phyloP scores from a whole-genome alignment of 2,113 vertebrate species.

The Ramphastos sulfuratus region DNA sequence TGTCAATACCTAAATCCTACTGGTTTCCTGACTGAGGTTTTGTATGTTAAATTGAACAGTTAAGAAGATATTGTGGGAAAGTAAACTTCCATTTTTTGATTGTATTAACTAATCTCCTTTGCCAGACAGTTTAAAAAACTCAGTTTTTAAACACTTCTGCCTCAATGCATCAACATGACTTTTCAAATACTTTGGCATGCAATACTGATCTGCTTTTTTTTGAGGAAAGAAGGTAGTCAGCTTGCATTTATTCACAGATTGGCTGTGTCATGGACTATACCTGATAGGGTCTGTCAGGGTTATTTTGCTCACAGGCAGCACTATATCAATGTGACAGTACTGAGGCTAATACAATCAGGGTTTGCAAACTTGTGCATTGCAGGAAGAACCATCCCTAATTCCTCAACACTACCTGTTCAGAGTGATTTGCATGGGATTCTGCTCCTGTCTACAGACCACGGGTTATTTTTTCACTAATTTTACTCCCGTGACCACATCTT shows the following conservation, averaged over 20 bases:
- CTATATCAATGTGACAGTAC: neutral
- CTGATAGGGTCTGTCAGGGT: neutral
- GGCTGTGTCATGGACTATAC: neutral
- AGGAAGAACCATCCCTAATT: neutral
- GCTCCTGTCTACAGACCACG: neutral
- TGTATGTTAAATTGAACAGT: neutral
- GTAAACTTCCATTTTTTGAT: neutral
- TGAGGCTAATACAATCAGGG: neutral
- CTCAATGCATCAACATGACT: neutral
- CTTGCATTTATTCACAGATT: neutral
- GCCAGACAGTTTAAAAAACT: neutral
- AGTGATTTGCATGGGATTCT: neutral
- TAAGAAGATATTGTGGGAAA: neutral
- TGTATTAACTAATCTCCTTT: neutral
- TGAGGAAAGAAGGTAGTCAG: neutral
- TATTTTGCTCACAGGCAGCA: neutral
- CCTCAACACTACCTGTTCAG: neutral
- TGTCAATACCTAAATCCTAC: neutral
- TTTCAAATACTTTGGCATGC: neutral
- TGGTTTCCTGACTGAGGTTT: neutral
- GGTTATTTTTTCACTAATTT: neutral
- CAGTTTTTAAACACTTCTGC: neutral
- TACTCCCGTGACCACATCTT: neutral
- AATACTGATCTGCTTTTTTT: neutral
- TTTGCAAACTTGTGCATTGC: neutral